Evolutionary conservation across 2,797 vertebrate species (phyloP), one percentile per base, ranked within the genome.

Genomic region (Discoglossus pictus): DNA sequence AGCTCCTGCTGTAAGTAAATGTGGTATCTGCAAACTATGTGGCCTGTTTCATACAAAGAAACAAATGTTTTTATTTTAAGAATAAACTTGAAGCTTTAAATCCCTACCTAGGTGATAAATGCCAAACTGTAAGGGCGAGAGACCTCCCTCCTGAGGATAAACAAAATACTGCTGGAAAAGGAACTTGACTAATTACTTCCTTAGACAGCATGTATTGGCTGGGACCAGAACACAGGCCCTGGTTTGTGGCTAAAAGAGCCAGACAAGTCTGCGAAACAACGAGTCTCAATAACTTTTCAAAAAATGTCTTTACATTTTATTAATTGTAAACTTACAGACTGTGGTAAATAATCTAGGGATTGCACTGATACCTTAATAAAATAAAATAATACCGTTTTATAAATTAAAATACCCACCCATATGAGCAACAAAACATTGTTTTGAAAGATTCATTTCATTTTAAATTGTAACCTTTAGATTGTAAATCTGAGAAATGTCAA

Each of bases 141-240:
- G 43, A 54, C 20, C 39, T 53, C 56, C 12, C 38, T 54, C 18
- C 48, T 43, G 27, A 25, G 39, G 20, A 61, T 61, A 61, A 68
- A 61, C 47, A 68, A 61, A 40, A 53, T 44, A 44, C 47, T 53
- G 39, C 18, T 34, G 38, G 46, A 68, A 60, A 61, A 44, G 44
- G 47, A 35, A 39, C 31, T n/a, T 65, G 52, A 50, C 65, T 68
- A 68, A 68, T 68, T 61, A 40, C 65, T 68, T 68, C 56, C 56
- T 44, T 44, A 68, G 17, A 34, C 27, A 46, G 47, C 34, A 36
- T 27, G 36, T 43, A 8, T 21, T 24, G 31, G 38, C 55, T 20
- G 34, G 3, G 36, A 15, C 16, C 35, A 39, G 38, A 27, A 27
- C 43, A 50, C 53, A 51, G 36, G 24, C 35, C 34, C 35, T 35